Base-by-base conservation (phyloP, 1,140 invertebrate genomes). In the Bombus waltoni region DNA sequence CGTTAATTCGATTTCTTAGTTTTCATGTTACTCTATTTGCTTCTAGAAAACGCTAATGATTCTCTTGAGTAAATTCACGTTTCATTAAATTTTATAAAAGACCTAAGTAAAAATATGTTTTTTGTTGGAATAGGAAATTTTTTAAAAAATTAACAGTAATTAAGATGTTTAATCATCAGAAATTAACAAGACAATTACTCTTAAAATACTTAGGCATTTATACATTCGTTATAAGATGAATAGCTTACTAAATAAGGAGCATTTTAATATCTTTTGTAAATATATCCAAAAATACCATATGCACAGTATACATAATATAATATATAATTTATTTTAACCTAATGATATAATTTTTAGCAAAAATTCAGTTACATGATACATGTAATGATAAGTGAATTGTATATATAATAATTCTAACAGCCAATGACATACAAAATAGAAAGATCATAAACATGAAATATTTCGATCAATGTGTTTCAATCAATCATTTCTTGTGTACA, bases 271-370 rank as follows among this genome's bases (percentile, higher is more conserved):
- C 32, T 72, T 84, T 80, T 74, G 57, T 85, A 87, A 80, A 80
- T 87, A 70, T 79, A 75, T 85, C 82, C 70, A 85, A 85, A 87
- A 87, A 87, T 83, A 86, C 38, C 25, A 78, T 75, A 71, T 42
- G 62, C 65, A 65, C 8, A 62, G 28, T 74, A 75, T 74, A 75
- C 66, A 65, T 57, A 57, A 74, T 86, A 76, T 40, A 82, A 59
- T 74, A 44, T 59, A 86, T 73, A 82, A 86, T 70, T 86, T 81
- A 85, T 8, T 71, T 80, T 71, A 85, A 73, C 47, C 72, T 81
- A 85, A 47, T 57, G 47, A 32, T 28, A 53, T 40, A 42, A 57
- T 3, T 42, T 81, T 32, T 53, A 68, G 1, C 6, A 62, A 62
- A 35, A 66, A 57, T n/a, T 32, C 47, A 71, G 62, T 18, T 59